Base-by-base conservation (phyloP, 2,888 invertebrate species). In the Drosophila mulleri region DNA sequence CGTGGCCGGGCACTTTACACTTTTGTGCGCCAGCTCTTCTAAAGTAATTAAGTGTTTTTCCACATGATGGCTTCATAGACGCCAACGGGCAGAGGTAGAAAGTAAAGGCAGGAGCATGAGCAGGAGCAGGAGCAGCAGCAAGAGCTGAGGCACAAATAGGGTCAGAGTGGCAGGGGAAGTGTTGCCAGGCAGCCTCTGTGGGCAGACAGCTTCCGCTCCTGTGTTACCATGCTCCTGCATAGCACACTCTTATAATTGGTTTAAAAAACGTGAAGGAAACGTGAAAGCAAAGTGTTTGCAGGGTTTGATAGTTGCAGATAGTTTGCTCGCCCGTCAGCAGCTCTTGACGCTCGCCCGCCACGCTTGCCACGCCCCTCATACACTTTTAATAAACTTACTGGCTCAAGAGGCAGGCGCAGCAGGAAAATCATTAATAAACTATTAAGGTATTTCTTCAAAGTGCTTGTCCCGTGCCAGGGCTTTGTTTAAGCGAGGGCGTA, bases 31-130 rank as follows among this genome's bases (percentile, higher is more conserved):
- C 77, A 80, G 89, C 84, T 89, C 89, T 89, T 84, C 84, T 84
- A 87, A 84, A 84, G 84, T 84, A 84, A 84, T 84, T 84, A 84
- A 84, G 84, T 84, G 84, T 84, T 84, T 84, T 84, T 84, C 84
- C 84, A 84, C 84, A 84, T 84, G 84, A 84, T 87, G 84, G 84
- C 84, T 84, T 84, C 84, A 89, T 84, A 86, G 88, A 80, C 82
- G 67, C 78, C 62, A 63, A n/a, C 42, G 57, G 73, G 61, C 50
- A 60, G 66, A 11, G 48, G 53, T 41, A 37, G 41, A 12, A 50
- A 35, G 32, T 20, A 50, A 20, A 35, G 11, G 8, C 18, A 11
- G 35, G 35, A 35, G 18, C 12, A 32, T 42, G 29, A 20, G 53
- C 16, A 26, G 48, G 9, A 50, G n/a, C 18, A 29, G 29, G 26